phyloP scores from a whole-genome alignment of 2,113 vertebrate genomes.

The Phocoena sinus region DNA sequence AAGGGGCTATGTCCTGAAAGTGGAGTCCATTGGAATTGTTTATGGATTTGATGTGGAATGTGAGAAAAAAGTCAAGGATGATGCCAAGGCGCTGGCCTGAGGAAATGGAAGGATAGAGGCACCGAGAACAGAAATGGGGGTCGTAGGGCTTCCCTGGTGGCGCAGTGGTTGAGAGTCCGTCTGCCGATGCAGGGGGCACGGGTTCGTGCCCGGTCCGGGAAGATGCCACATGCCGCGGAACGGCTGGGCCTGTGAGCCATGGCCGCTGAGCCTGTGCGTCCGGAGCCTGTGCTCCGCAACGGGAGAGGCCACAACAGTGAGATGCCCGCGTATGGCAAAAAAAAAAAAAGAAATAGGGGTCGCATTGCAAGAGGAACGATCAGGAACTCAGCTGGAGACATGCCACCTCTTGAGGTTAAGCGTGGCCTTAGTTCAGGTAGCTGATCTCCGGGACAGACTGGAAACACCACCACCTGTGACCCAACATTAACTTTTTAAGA shows the following conservation, averaged over 20 bases:
- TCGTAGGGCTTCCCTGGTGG: too few relatives aligned
- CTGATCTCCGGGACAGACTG: background rate
- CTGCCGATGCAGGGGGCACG: too few relatives aligned
- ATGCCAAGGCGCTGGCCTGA: background rate
- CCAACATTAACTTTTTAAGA: background rate
- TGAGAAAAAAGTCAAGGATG: background rate
- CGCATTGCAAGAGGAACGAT: background rate
- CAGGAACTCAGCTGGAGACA: background rate
- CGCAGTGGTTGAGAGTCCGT: too few relatives aligned
- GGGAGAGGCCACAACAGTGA: too few relatives aligned
- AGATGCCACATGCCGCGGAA: too few relatives aligned
- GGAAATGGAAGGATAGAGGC: background rate
- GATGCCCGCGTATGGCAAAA: too few relatives aligned
- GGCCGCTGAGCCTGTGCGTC: too few relatives aligned
- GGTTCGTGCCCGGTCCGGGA: too few relatives aligned
- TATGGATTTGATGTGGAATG: background rate
- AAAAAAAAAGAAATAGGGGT: background rate
- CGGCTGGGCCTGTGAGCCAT: too few relatives aligned
- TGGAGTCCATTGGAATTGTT: background rate
- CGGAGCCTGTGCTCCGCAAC: too few relatives aligned
- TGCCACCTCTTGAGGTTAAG: background rate
- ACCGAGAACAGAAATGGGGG: background rate
- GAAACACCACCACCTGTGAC: background rate
- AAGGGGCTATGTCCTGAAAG: background rate
- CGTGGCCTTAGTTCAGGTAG: background rate